These are phyloP conservation scores for Mnemiopsis leidyi DNA, from an alignment of 37 sponge, comb jelly and placozoan genomes.

Conservation along the genomic window DNA sequence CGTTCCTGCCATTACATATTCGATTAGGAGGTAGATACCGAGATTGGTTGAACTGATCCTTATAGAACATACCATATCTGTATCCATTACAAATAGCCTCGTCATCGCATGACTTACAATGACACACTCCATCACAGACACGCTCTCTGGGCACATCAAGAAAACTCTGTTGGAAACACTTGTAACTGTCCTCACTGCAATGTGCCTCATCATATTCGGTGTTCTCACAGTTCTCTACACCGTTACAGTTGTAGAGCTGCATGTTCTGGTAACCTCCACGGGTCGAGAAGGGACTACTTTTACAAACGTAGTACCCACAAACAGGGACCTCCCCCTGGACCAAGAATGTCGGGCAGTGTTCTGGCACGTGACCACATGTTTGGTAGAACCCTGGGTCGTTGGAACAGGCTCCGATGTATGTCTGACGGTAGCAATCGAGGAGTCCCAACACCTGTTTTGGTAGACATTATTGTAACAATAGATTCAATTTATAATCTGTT, in stretches of 20 bases:
- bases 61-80: neutral
- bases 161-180: neutral
- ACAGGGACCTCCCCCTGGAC: neutral
- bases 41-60: neutral
- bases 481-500: no score
- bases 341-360: neutral
- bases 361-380: conserved; percentile 5
- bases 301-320: neutral
- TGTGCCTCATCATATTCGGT: neutral
- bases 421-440: neutral
- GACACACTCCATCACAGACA: neutral
- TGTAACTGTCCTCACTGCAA: neutral
- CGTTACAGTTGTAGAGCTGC: neutral
- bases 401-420: neutral
- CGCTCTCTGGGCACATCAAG: neutral
- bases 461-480: no score
- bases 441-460: neutral
- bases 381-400: conserved; percentile 49
- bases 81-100: neutral
- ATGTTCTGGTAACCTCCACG: neutral
- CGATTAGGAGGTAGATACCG: neutral
- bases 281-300: neutral
- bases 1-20: neutral
- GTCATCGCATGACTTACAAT: neutral
- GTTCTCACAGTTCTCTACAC: neutral